Percentiles rank a stretch among this genome's conserved stretches.
These are phyloP conservation scores for Philonicus albiceps DNA, from an alignment of 2,888 invertebrate species.

Conservation along the genomic window DNA sequence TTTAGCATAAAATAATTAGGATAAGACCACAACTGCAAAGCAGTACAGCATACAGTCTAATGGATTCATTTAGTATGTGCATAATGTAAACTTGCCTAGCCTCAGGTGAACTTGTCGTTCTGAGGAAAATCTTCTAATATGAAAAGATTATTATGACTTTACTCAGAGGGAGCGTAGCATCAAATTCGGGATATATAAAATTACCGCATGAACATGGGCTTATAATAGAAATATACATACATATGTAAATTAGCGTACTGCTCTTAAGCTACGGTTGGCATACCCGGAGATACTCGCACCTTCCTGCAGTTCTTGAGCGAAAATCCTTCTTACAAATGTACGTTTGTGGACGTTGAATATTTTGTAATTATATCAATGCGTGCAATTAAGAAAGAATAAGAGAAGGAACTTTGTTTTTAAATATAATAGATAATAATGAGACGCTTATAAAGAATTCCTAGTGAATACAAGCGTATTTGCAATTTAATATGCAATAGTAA, in stretches of 20 bases:
- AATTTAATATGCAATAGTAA: no score
- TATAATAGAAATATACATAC: not conserved
- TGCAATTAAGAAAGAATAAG: not conserved
- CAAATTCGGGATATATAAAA: conserved; percentile 3
- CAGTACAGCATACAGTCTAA: not conserved
- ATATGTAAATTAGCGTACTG: not conserved
- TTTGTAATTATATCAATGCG: conserved; percentile 6
- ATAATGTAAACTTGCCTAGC: conserved; percentile 33
- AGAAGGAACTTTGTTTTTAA: not conserved
- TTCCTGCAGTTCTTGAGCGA: not conserved
- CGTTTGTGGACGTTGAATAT: not conserved
- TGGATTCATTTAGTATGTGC: conserved; percentile 31
- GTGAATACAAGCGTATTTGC: no score
- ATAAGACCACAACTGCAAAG: not conserved
- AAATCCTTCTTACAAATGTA: not conserved
- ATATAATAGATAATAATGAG: not conserved
- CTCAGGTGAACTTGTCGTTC: conserved; percentile 24
- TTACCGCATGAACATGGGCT: conserved; percentile 2
- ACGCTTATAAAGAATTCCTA: no score
- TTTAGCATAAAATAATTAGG: conserved; percentile 19
- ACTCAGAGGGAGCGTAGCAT: not conserved
- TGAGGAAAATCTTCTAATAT: conserved; percentile 14
- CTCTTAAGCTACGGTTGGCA: not conserved
- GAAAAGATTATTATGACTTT: conserved; percentile 36
- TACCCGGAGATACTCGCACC: not conserved